Percentiles rank a stretch among this genome's conserved stretches.
Conservation (phyloP, 1,140 invertebrate species). For the Venustaconcha ellipsiformis region DNA sequence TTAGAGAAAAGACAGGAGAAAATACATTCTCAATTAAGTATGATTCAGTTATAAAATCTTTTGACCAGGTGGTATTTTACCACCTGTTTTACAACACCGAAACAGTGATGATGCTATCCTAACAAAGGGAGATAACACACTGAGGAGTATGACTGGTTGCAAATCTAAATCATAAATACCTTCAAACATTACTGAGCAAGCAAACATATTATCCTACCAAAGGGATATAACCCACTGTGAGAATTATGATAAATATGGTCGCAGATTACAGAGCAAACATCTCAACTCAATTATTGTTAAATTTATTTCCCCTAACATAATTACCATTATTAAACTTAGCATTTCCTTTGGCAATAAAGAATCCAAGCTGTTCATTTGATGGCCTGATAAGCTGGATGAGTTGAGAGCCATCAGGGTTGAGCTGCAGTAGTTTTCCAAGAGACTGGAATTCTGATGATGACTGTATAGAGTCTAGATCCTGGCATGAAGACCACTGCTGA, state of each 20-base stretch:
- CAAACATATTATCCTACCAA: too few species aligned
- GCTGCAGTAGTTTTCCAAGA: conserved; percentile 48
- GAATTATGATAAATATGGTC: background rate
- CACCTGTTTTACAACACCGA: too few species aligned
- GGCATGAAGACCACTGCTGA: conserved; percentile 27
- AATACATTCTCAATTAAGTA: too few species aligned
- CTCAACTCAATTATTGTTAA: background rate
- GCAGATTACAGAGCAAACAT: background rate
- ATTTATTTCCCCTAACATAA: conserved; percentile 11
- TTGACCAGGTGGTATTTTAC: too few species aligned
- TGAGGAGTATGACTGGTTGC: too few species aligned
- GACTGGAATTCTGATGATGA: background rate
- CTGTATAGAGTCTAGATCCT: conserved; percentile 1
- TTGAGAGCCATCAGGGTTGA: conserved; percentile 61
- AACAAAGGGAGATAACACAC: too few species aligned
- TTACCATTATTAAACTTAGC: conserved; percentile 63
- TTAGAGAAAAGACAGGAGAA: too few species aligned
- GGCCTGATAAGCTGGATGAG: conserved; percentile 56
- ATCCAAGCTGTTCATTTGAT: conserved; percentile 61
- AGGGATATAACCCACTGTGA: too few species aligned
- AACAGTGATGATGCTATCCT: too few species aligned
- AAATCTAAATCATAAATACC: too few species aligned
- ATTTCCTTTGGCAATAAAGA: conserved; percentile 65
- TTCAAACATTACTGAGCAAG: too few species aligned
- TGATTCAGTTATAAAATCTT: too few species aligned